A percentile compares a stretch with the other conserved stretches of the same genome.
These are phyloP conservation scores for Nematostella vectensis DNA, from an alignment of 92 coral and sea anemone species.

Conservation along the genomic window DNA sequence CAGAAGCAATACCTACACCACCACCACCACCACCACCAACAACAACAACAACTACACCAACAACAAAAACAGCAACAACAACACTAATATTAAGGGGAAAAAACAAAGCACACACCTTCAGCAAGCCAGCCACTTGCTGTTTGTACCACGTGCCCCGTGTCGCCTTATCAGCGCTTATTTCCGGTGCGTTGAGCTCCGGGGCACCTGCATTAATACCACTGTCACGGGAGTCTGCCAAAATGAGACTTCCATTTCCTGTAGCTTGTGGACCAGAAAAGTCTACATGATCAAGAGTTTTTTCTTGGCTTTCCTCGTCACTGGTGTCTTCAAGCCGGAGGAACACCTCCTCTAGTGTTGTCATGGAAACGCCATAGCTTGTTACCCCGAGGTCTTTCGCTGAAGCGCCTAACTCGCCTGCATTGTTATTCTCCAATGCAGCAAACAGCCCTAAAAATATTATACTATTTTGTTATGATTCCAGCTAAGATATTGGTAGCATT, in stretches of 20 bases:
- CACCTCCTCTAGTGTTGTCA: slow-evolving; percentile 93
- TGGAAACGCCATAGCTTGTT: slow-evolving; percentile 85
- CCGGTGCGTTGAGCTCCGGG: slow-evolving; percentile 41
- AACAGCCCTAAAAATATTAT: slow-evolving; percentile 51
- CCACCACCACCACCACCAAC: too few relatives aligned
- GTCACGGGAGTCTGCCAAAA: slow-evolving; percentile 7
- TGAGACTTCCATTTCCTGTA: slow-evolving; percentile 1
- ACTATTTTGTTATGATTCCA: background rate
- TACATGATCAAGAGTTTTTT: background rate
- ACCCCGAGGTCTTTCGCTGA: slow-evolving; percentile 66
- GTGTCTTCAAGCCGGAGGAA: slow-evolving; percentile 85
- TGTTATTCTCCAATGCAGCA: slow-evolving; percentile 61
- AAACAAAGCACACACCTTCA: slow-evolving; percentile 52
- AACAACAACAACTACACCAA: too few relatives aligned
- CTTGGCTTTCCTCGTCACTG: slow-evolving; percentile 14
- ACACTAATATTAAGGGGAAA: too few relatives aligned
- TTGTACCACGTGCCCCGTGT: slow-evolving; percentile 19
- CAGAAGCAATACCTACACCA: too few relatives aligned
- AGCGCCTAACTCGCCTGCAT: slow-evolving; percentile 38
- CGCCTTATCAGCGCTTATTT: slow-evolving; percentile 18
- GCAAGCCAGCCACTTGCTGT: slow-evolving; percentile 57
- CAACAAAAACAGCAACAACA: too few relatives aligned
- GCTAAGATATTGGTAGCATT: too few relatives aligned
- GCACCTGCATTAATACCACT: slow-evolving; percentile 36
- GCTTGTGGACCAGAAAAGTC: background rate